Evolutionary conservation across 2,113 vertebrate species (phyloP), one percentile per base, ranked within the genome.

Genomic region (Sula dactylatra): DNA sequence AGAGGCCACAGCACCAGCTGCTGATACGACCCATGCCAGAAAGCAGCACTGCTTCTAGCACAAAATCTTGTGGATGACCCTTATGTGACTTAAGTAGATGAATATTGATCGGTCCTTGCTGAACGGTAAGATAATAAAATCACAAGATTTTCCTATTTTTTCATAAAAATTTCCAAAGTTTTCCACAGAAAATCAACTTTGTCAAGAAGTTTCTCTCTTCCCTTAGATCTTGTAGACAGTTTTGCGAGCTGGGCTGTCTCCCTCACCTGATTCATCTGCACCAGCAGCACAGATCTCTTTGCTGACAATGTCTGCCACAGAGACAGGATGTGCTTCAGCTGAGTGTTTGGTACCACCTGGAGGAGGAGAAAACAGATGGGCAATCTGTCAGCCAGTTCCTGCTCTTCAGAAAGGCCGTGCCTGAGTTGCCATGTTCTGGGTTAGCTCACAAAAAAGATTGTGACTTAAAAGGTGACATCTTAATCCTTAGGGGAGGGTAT

Each of bases 231-330:
- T 82, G 42, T n/a, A 56, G 49, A 36, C 11, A 21, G 31, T 66
- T 81, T 55, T 56, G 40, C 74, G 59, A 65, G 32, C 10, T 1
- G 10, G 32, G 45, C 45, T 59, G 19, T 73, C 27, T 73, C 34
- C 45, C 40, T 86, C 61, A 93, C 80, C 86, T 93, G 80, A 52
- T 93, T 93, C 91, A 84, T 73, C 80, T 89, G 80, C 18, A 89
- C 59, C 52, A 93, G 61, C 34, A 89, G 47, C 47, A 72, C 24
- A 40, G 80, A 89, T 47, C 82, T 73, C 82, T 73, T 86, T 54
- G 67, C 76, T 73, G 82, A 86, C 45, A 86, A 7, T 20, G 54
- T 86, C 59, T 91, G 67, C 74, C 74, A 91, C 45, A 91, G 82
- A 66, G 89, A 85, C 45, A 91, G 67, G 52, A 86, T 73, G 67